A percentile compares a stretch with the other conserved stretches of the same genome.
phyloP scores from a whole-genome alignment of 2,888 invertebrate genomes.

The Nyleta sp. region DNA sequence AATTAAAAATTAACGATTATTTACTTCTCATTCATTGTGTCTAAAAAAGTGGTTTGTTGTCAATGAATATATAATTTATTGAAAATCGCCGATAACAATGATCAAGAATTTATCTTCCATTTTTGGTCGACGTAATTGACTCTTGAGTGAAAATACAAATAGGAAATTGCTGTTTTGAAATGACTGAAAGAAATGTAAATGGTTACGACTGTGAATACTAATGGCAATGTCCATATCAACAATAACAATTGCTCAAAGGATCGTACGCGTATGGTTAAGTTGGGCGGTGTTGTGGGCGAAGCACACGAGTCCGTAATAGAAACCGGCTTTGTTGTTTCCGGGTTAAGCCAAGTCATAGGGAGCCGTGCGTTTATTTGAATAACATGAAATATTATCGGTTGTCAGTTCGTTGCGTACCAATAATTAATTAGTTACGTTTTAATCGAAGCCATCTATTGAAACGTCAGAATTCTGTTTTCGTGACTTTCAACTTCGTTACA shows the following conservation, averaged over 20 bases:
- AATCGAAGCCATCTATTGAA: slow-evolving; percentile 2
- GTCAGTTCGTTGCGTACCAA: slow-evolving; percentile 4
- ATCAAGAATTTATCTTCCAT: slow-evolving; percentile 7
- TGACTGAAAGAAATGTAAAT: slow-evolving; percentile 31
- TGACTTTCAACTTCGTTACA: too few relatives aligned
- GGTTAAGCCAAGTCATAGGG: slow-evolving; percentile 15
- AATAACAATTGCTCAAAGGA: slow-evolving; percentile 50
- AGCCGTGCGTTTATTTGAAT: slow-evolving; percentile 23
- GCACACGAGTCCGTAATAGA: slow-evolving; percentile 24
- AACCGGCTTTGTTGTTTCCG: slow-evolving; percentile 51
- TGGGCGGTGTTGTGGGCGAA: slow-evolving; percentile 46
- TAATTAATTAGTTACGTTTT: slow-evolving; percentile 29
- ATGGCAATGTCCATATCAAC: slow-evolving; percentile 43
- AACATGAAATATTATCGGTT: slow-evolving; percentile 31
- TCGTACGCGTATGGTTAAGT: slow-evolving; percentile 37
- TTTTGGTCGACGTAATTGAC: slow-evolving; percentile 33
- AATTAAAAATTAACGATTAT: too few relatives aligned
- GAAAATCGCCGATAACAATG: too few relatives aligned
- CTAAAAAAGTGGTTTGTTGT: too few relatives aligned
- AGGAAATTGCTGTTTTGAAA: slow-evolving; percentile 25
- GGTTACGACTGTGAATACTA: slow-evolving; percentile 31
- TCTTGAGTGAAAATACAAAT: slow-evolving; percentile 9
- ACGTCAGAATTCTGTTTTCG: slow-evolving; percentile 4
- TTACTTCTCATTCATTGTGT: too few relatives aligned
- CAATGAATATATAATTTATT: too few relatives aligned